These are phyloP conservation scores for Spheniscus mendiculus DNA, from an alignment of 2,113 vertebrate species.

Conservation along the genomic window DNA sequence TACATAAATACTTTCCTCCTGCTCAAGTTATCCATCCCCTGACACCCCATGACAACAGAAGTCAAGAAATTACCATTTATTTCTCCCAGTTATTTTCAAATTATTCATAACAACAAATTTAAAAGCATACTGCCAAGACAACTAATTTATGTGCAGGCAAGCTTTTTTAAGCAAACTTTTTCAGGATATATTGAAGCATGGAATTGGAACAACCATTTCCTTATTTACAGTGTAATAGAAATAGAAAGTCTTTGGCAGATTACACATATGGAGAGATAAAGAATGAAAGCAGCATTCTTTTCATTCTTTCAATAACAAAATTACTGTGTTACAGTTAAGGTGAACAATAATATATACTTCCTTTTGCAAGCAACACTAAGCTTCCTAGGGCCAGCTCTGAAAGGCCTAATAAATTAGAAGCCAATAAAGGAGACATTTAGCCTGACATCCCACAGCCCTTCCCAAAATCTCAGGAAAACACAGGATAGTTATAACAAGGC, in stretches of 20 bases:
- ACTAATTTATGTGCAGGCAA: background rate
- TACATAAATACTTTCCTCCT: background rate
- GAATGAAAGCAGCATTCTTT: background rate
- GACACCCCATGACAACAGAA: background rate
- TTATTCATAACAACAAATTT: background rate
- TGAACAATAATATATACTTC: background rate
- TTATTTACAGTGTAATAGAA: slow-evolving; percentile 3
- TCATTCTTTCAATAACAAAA: background rate
- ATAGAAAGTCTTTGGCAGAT: background rate
- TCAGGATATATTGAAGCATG: background rate
- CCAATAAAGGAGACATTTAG: background rate
- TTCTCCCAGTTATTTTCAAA: background rate
- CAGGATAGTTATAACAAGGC: background rate
- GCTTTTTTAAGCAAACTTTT: slow-evolving; percentile 17
- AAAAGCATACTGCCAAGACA: background rate
- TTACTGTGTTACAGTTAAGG: background rate
- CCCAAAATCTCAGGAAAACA: background rate
- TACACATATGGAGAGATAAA: background rate
- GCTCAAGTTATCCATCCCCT: background rate
- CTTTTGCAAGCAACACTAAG: background rate
- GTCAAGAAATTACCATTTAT: background rate
- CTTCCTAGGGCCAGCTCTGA: background rate
- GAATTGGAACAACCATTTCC: background rate
- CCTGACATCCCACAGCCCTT: background rate
- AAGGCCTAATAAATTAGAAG: background rate